Base-by-base conservation (phyloP, 2,888 invertebrate species). In the Hyalella azteca region DNA sequence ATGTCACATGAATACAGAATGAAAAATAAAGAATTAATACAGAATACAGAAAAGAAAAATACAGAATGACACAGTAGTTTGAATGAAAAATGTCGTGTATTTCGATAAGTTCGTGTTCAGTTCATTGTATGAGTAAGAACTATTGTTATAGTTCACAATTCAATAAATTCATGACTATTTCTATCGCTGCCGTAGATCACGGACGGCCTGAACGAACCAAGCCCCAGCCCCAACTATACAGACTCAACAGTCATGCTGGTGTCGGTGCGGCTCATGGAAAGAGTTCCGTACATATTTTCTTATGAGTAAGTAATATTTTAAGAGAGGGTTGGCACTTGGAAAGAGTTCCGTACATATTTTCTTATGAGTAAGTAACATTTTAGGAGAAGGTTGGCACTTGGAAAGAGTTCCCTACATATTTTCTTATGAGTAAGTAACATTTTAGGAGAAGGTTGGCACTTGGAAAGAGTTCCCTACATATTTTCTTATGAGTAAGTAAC, bases 401-500 rank as follows among this genome's bases (percentile, higher is more conserved):
- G 81, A 79, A 40, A 79, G 81, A 48, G 79, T 79, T 0, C 79
- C 81, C 29, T 81, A 81, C 73, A 73, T 81, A 39, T 79, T 26
- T 78, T 78, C 79, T 26, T 81, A 78, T 60, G 49, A 39, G 81
- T 81, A 26, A 11, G 66, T 59, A 49, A n/a, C n/a, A n/a, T n/a
- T n/a, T n/a, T n/a, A n/a, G n/a, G n/a, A n/a, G n/a, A n/a, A 1
- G 49, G 77, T 15, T 66, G 50, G 49, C 73, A 79, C 29, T 75
- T 81, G 54, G 81, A 79, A 40, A 79, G 81, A 48, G 79, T 79
- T 0, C 79, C 81, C 29, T 81, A 81, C 73, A 73, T 81, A 39
- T 79, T 26, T 78, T 78, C 79, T 26, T 81, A 78, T 60, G 49
- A 39, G 81, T 81, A 26, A 11, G 66, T 59, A 49, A n/a, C n/a